Base-by-base conservation (phyloP, 2,797 vertebrate genomes). In the Epinephelus coioides region DNA sequence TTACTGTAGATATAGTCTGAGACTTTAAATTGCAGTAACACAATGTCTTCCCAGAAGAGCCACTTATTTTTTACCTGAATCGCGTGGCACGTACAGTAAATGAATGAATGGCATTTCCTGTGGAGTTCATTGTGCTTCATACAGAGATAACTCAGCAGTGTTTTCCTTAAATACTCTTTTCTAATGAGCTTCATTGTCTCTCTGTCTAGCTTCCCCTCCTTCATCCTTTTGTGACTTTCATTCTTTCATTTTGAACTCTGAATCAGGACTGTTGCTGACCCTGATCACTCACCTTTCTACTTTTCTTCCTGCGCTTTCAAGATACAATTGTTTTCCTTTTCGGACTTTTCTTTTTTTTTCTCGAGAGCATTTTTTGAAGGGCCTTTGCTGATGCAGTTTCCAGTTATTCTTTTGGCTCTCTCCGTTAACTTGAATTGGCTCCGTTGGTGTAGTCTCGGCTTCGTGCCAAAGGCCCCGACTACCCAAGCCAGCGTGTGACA, bases 361-460 rank as follows among this genome's bases (percentile, higher is more conserved):
- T 84, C 43, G 44, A 86, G 77, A 83, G 88, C 77, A 76, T 78
- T 89, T 91, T 86, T 88, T 79, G 70, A 87, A 90, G 88, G 87
- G 77, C 77, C 90, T 94, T 86, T 92, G 92, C 93, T 95, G 93
- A 94, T 94, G 94, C 92, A 91, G 93, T 93, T 96, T 96, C 95
- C 95, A 94, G 92, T 95, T 94, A 96, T 96, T 96, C 95, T 94
- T 95, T 93, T 91, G 85, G 84, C 91, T 91, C 91, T 86, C 82
- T 89, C 89, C 82, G 75, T 90, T 86, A 81, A 89, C 89, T 90
- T 85, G 84, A 89, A 90, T 91, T 93, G 95, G 93, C 94, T 94
- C 94, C 90, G 70, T 49, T 89, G 85, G 90, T 91, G 90, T 86
- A 70, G 93, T 94, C 94, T 94, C 84, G 92, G 94, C 92, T 73